These are phyloP conservation scores for Cryptus viduatorius DNA, from an alignment of 2,888 invertebrate species.

Conservation along the genomic window DNA sequence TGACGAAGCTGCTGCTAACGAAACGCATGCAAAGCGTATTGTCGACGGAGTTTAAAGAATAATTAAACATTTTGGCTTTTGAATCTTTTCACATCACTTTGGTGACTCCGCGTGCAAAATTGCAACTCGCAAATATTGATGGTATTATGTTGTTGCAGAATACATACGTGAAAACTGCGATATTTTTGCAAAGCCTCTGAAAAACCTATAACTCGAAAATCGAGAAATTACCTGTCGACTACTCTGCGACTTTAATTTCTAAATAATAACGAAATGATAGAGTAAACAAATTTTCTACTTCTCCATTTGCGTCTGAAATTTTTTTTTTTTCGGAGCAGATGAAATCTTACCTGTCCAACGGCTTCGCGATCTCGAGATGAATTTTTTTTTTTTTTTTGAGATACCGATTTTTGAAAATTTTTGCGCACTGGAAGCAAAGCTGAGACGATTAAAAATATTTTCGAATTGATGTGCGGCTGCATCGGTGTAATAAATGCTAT, in stretches of 20 bases:
- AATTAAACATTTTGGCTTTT: neutral
- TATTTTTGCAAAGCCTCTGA: slow-evolving; percentile 72
- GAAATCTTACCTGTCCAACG: slow-evolving; percentile 79
- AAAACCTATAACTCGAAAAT: slow-evolving; percentile 68
- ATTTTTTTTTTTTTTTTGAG: slow-evolving; percentile 30
- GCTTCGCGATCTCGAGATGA: slow-evolving; percentile 81
- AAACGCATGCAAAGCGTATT: neutral
- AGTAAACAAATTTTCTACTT: neutral
- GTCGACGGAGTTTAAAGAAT: neutral
- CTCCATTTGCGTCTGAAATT: slow-evolving; percentile 77
- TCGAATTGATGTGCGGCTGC: too few species aligned
- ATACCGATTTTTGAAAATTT: too few species aligned
- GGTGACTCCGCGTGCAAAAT: slow-evolving; percentile 72
- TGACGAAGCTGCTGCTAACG: neutral
- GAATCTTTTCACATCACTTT: neutral
- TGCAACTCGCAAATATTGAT: slow-evolving; percentile 73
- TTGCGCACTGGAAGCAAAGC: too few species aligned
- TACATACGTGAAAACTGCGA: slow-evolving; percentile 74
- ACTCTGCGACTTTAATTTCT: too few species aligned
- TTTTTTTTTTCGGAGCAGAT: slow-evolving; percentile 37
- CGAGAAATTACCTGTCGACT: neutral
- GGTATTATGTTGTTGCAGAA: slow-evolving; percentile 68
- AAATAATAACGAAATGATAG: too few species aligned
- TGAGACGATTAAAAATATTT: too few species aligned
- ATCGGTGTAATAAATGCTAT: too few species aligned